Base-by-base conservation (phyloP, 2,888 invertebrate genomes). In the Drosophila pseudotalamancana region DNA sequence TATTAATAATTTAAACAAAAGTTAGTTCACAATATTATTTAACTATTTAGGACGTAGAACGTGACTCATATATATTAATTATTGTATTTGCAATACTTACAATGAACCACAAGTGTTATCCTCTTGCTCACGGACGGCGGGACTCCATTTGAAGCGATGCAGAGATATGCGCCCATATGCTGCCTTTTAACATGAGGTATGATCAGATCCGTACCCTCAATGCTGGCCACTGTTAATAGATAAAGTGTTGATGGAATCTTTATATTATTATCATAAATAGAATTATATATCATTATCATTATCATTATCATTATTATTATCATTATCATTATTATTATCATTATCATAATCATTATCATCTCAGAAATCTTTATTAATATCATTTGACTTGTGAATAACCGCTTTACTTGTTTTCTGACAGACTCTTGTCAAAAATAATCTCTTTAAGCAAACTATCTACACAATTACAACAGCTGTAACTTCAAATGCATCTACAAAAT, bases 51-150 rank as follows among this genome's bases (percentile, higher is more conserved):
- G 12, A 29, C 4, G n/a, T n/a, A n/a, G n/a, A n/a, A n/a, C n/a
- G n/a, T n/a, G n/a, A n/a, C n/a, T n/a, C n/a, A 6, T 25, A 1
- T 18, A 25, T 12, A 8, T 16, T 12, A 6, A 2, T 2, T 27
- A 14, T 0, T 19, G 2, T 29, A n/a, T n/a, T n/a, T n/a, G n/a
- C n/a, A n/a, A 11, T 82, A 93, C 95, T 94, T 91, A 96, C 96
- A 96, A 90, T 96, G 95, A 14, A 96, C 95, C 51, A 95, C 95
- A 49, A 97, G 94, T 92, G 95, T 95, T 85, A 97, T 97, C 87
- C 97, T 92, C 91, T 97, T 97, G 93, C 97, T 97, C 77, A 97
- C 96, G 27, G 96, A 95, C 0, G 97, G 97, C 9, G 97, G 97
- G 12, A 96, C 94, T 6, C 96, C 96, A 87, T 96, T 96, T 32